These are phyloP conservation scores for Magallana ariakensis DNA, from an alignment of 1,140 invertebrate genomes.

Conservation along the genomic window DNA sequence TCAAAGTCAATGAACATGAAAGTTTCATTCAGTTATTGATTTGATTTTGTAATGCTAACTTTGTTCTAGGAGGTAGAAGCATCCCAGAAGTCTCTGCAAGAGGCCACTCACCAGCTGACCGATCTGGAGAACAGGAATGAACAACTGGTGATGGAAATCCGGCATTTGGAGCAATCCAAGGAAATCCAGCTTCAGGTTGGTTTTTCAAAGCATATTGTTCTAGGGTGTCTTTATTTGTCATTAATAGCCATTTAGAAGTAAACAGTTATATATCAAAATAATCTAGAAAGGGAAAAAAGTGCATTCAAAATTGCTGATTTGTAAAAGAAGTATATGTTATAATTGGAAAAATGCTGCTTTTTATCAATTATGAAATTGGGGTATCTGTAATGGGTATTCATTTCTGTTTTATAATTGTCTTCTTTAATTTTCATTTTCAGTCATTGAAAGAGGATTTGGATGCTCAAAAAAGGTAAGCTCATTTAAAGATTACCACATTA, in stretches of 20 bases:
- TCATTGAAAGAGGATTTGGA: slow-evolving; percentile 53
- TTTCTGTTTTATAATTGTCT: not conserved
- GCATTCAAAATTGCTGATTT: no score
- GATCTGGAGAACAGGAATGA: slow-evolving; percentile 84
- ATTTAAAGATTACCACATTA: no score
- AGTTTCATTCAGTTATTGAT: no score
- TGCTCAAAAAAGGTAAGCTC: slow-evolving; percentile 56
- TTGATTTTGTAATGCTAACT: not conserved
- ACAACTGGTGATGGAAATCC: slow-evolving; percentile 57
- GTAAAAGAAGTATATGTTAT: no score
- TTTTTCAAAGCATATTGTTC: not conserved
- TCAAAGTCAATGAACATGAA: no score
- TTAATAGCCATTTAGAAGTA: no score
- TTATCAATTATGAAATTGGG: no score
- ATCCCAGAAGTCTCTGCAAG: slow-evolving; percentile 52
- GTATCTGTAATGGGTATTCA: no score
- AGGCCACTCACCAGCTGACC: slow-evolving; percentile 82
- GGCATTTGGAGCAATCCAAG: slow-evolving; percentile 46
- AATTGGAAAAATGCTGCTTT: no score
- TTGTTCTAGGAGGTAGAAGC: slow-evolving; percentile 53
- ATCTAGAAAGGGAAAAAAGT: no score
- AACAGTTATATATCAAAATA: no score
- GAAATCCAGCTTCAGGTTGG: slow-evolving; percentile 52
- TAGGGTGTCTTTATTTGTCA: not conserved
- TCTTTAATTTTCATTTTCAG: slow-evolving; percentile 41